Evolutionary conservation across 1,140 invertebrate genomes (phyloP).

Genomic region (Stratiolaelaps scimitus): DNA sequence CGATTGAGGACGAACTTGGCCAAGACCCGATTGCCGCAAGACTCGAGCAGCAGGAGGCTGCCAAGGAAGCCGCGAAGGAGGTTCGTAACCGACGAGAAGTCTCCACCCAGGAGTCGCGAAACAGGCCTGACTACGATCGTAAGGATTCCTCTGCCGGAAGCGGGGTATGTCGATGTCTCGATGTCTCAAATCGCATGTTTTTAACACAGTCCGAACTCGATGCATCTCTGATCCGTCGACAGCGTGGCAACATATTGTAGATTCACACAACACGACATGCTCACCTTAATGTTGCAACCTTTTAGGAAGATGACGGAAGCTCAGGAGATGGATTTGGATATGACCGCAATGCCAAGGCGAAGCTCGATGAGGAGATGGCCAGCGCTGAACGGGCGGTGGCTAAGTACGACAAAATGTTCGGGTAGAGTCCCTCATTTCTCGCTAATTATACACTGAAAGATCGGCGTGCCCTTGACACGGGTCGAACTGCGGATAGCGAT

Average conservation of each 20-base stretch:
- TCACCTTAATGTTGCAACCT: neutral
- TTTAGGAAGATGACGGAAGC: constrained; percentile 20
- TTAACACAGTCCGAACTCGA: neutral
- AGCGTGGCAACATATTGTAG: no score
- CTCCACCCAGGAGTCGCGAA: no score
- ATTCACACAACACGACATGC: no score
- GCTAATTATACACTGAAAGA: no score
- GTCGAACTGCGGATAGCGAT: no score
- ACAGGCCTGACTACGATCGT: no score
- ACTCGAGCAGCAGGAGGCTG: constrained; percentile 14
- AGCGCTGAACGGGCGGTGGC: constrained; percentile 18
- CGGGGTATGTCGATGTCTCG: neutral
- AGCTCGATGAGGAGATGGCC: constrained; percentile 7
- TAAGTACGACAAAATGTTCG: constrained; percentile 27
- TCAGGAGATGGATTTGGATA: constrained; percentile 2
- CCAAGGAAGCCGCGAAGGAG: neutral
- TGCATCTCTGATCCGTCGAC: no score
- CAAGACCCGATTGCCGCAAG: constrained; percentile 8
- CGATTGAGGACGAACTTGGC: neutral
- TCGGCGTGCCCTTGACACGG: no score
- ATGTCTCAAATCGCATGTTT: neutral
- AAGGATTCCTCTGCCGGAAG: no score
- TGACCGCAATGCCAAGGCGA: constrained; percentile 12
- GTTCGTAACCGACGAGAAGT: neutral
- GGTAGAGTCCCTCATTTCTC: constrained; percentile 10